phyloP scores from a whole-genome alignment of 1,140 invertebrate genomes.

The Drosophila grimshawi region DNA sequence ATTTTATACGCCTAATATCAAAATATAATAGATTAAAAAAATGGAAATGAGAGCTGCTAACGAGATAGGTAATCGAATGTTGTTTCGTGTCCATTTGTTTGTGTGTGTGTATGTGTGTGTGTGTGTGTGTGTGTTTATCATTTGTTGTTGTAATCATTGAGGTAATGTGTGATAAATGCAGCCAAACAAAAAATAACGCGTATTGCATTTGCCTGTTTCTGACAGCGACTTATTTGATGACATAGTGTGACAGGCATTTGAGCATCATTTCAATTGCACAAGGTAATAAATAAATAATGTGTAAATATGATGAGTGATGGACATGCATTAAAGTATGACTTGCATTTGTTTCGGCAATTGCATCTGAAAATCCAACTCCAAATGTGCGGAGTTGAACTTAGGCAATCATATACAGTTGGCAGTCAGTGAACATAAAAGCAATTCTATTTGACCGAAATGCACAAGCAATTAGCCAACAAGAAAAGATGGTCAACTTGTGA shows the following conservation, averaged over 20 bases:
- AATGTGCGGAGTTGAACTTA: neutral
- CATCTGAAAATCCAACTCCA: neutral
- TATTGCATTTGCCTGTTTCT: constrained; percentile 31
- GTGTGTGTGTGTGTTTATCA: constrained; percentile 1
- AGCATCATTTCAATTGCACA: constrained; percentile 14
- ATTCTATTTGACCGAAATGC: constrained; percentile 23
- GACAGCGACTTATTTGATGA: constrained; percentile 18
- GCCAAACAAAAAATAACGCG: neutral
- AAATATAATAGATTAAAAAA: too few relatives aligned
- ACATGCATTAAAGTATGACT: neutral
- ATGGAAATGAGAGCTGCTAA: neutral
- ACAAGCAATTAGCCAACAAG: constrained; percentile 55
- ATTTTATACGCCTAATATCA: too few relatives aligned
- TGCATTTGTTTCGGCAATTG: neutral
- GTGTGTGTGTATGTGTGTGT: constrained; percentile 1
- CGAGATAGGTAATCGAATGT: constrained; percentile 16
- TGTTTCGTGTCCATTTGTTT: neutral
- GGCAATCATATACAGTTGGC: neutral
- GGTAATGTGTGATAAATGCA: constrained; percentile 28
- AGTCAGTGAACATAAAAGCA: neutral
- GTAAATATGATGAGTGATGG: constrained; percentile 10
- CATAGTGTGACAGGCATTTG: constrained; percentile 13
- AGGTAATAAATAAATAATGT: constrained; percentile 23
- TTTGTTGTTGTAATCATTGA: constrained; percentile 1
- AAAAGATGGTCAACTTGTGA: constrained; percentile 41